A percentile compares a stretch with the other conserved stretches of the same genome.
These are phyloP conservation scores for Globicephala melas DNA, from an alignment of 2,113 vertebrate species.

Conservation along the genomic window DNA sequence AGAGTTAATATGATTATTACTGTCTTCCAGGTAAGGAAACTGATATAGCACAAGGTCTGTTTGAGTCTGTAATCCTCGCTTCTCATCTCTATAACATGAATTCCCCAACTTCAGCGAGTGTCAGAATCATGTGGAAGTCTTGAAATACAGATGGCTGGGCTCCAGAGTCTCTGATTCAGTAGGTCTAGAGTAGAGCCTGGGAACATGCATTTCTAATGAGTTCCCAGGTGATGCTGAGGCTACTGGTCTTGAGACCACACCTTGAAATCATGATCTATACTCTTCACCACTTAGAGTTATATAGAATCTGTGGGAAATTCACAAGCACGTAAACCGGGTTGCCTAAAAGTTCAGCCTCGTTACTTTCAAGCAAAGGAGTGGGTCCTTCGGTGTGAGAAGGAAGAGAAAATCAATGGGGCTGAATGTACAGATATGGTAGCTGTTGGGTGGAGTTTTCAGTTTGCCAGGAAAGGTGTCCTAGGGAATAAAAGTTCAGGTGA, in stretches of 20 bases:
- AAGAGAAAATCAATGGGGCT: not conserved
- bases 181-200: not conserved
- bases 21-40: not conserved
- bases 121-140: not conserved
- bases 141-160: rapidly evolving
- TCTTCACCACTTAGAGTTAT: not conserved
- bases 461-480: too few species aligned
- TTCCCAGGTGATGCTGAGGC: not conserved
- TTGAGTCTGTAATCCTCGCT: not conserved
- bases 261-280: not conserved
- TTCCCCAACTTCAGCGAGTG: rapidly evolving
- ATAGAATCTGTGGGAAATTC: not conserved
- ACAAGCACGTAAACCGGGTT: not conserved
- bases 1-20: not conserved
- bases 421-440: not conserved
- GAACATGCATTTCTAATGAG: not conserved
- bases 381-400: not conserved
- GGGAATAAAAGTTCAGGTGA: not conserved
- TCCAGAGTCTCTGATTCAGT: not conserved
- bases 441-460: not conserved
- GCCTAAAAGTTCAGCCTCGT: not conserved
- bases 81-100: too few species aligned
- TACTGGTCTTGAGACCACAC: not conserved
- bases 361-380: not conserved
- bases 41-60: not conserved